phyloP scores from a whole-genome alignment of 2,113 vertebrate genomes.

The Phocoena phocoena region DNA sequence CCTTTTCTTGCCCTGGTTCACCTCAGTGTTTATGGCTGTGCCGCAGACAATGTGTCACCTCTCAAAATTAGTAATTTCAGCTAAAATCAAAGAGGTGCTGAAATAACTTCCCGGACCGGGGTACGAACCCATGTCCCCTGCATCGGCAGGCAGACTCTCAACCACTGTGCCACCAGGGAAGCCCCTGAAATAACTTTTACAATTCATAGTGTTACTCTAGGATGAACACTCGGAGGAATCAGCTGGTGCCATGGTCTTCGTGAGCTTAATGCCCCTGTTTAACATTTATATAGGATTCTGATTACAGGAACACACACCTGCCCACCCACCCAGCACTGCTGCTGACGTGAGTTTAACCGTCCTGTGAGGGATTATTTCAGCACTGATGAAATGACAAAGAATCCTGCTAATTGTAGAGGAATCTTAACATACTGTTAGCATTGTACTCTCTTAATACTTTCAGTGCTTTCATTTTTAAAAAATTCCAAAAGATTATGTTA shows the following conservation, averaged over 20 bases:
- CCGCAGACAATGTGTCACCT: neutral
- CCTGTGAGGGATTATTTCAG: constrained; percentile 54
- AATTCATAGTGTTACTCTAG: neutral
- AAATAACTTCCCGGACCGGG: neutral
- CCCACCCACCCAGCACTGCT: neutral
- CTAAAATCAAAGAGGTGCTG: neutral
- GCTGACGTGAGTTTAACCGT: constrained; percentile 63
- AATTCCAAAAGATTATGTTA: constrained; percentile 8
- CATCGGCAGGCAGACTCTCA: too few relatives aligned
- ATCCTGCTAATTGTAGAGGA: constrained; percentile 30
- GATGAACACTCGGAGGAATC: neutral
- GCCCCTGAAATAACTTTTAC: neutral
- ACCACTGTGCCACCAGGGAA: too few relatives aligned
- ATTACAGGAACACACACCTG: constrained; percentile 9
- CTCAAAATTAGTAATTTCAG: neutral
- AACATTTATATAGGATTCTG: constrained; percentile 74
- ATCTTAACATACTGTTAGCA: constrained; percentile 5
- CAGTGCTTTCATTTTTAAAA: neutral
- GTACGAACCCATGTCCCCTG: too few relatives aligned
- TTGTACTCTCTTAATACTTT: constrained; percentile 23
- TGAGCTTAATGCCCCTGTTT: constrained; percentile 37
- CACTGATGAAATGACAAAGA: constrained; percentile 30
- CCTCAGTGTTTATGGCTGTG: accelerated
- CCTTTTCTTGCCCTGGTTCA: neutral
- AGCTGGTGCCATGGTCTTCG: neutral